Base-by-base conservation (phyloP, 2,888 invertebrate species). In the Apamea crenata region DNA sequence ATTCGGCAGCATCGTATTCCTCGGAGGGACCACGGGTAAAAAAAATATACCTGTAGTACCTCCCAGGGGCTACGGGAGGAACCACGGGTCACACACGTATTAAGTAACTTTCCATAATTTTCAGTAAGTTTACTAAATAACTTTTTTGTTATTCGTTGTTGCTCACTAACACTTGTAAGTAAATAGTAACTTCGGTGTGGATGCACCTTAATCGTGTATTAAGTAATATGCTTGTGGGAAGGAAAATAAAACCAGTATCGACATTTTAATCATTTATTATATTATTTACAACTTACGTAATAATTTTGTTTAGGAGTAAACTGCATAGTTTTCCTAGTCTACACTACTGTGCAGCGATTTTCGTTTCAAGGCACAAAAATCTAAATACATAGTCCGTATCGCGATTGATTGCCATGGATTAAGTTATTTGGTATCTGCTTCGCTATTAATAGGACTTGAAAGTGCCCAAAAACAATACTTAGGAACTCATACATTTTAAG, bases 221-320 rank as follows among this genome's bases (percentile, higher is more conserved):
- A 32, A 10, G 63, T 21, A 63, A 18, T 32, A 44, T 6, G 29
- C 32, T 21, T 32, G 32, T 50, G 16, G 56, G 3, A 36, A 53
- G 56, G 36, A n/a, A 40, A 90, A 89, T 88, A 88, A 90, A 91
- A 80, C 76, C 78, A 74, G 59, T 32, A 25, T 4, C 18, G 87
- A 91, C 88, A 89, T 92, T 92, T 89, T 83, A 85, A 82, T 87
- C 71, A 90, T 92, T 90, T 90, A 90, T 88, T 90, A 88, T 92
- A 90, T 95, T 96, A 96, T 96, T 96, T 96, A 96, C 96, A 96
- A 93, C 94, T 94, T 95, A 94, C 92, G 87, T 90, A 91, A 90
- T 92, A 94, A 93, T 93, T 95, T 94, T 90, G 91, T 92, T 92
- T 88, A 80, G 89, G 95, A 95, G 94, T 93, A 92, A 93, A 93